phyloP scores from a whole-genome alignment of 1,140 invertebrate genomes.

The Acyrthosiphon pisum region DNA sequence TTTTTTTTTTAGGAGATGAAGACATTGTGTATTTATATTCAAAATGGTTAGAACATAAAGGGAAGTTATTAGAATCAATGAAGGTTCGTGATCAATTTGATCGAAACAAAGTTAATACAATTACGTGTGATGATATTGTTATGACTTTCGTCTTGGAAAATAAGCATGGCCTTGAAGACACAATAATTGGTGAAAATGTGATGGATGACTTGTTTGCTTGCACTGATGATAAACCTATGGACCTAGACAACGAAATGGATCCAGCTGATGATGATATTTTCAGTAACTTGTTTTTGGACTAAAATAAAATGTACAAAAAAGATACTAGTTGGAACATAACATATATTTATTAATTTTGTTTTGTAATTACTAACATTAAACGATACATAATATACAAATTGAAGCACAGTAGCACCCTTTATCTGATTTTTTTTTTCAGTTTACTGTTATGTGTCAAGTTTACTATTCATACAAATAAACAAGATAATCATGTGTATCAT shows the following conservation, averaged over 20 bases:
- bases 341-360: neutral
- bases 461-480: too few species aligned
- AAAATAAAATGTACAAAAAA: neutral
- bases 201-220: constrained; percentile 33
- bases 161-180: constrained; percentile 32
- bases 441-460: too few species aligned
- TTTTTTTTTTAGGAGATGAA: constrained; percentile 44
- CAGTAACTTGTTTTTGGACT: constrained; percentile 50
- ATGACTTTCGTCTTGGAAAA: constrained; percentile 26
- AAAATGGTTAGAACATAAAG: constrained; percentile 52
- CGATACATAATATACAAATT: neutral
- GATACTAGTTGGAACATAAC: neutral
- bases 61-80: constrained; percentile 26
- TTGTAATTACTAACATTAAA: neutral
- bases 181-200: neutral
- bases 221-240: constrained; percentile 29
- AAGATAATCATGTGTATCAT: neutral
- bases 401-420: neutral
- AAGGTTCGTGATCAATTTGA: constrained; percentile 26
- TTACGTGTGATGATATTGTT: constrained; percentile 20
- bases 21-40: constrained; percentile 52
- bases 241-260: constrained; percentile 46
- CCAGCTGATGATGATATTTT: constrained; percentile 52
- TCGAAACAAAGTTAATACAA: neutral
- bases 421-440: too few species aligned